A percentile compares a stretch with the other conserved stretches of the same genome.
phyloP scores from a whole-genome alignment of 2,888 invertebrate species.

The Baccha elongata region DNA sequence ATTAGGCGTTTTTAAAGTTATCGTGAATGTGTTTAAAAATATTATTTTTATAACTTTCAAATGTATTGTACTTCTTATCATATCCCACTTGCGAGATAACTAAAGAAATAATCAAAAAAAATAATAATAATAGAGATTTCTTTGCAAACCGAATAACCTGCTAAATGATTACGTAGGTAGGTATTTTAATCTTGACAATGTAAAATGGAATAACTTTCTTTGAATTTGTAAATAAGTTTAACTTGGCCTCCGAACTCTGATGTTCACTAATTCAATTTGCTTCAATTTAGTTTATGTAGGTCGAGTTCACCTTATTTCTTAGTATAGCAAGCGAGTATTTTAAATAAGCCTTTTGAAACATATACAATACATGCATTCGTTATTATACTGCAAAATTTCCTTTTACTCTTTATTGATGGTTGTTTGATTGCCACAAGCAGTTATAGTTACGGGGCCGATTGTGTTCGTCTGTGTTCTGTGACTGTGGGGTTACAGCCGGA shows the following conservation, averaged over 20 bases:
- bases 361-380: no score
- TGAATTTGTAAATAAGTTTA: conserved; percentile 27
- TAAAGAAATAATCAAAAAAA: conserved; percentile 1
- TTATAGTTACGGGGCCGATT: no score
- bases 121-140: conserved; percentile 6
- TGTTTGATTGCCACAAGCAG: no score
- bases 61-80: conserved; percentile 25
- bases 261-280: conserved; percentile 57
- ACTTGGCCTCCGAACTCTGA: conserved; percentile 41
- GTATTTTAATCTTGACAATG: conserved; percentile 35
- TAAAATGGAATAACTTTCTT: conserved; percentile 29
- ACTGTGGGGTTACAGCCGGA: no score
- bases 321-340: not conserved
- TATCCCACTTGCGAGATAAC: conserved; percentile 26
- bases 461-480: no score
- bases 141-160: conserved; percentile 3
- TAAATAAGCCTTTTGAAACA: not conserved
- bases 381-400: no score
- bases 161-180: not conserved
- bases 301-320: conserved; percentile 46
- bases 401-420: no score
- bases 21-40: not conserved
- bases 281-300: conserved; percentile 66
- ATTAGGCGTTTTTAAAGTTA: not conserved
- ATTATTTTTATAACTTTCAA: conserved; percentile 19